These are phyloP conservation scores for Amblyopsis rosae DNA, from an alignment of 2,113 vertebrate species.

Conservation along the genomic window DNA sequence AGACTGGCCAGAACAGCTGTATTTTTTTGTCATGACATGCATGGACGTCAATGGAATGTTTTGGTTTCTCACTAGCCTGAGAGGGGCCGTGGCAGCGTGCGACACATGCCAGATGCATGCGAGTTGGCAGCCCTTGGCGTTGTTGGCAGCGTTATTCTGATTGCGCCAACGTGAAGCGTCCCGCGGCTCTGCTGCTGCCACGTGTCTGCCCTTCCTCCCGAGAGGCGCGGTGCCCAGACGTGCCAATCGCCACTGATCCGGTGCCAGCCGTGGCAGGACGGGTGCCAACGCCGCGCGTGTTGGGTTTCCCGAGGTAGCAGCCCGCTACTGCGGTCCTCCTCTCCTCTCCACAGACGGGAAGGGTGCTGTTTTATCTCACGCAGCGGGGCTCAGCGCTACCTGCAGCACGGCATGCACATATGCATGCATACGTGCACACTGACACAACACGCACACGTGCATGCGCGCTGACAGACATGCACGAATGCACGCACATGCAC, in stretches of 20 bases:
- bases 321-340: too few species aligned
- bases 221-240: conserved; percentile 6
- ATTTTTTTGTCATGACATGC: not conserved
- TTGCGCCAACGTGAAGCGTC: not conserved
- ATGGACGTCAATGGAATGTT: not conserved
- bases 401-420: too few species aligned
- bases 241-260: conserved; percentile 13
- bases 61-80: too few species aligned
- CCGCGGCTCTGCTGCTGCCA: conserved; percentile 9
- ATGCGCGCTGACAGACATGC: not conserved
- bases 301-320: conserved; percentile 46
- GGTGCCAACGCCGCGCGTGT: not conserved
- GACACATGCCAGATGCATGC: too few species aligned
- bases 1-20: too few species aligned
- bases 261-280: conserved; percentile 15
- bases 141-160: too few species aligned
- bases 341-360: too few species aligned
- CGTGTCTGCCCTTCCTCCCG: conserved; percentile 15
- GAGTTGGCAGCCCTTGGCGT: too few species aligned
- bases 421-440: too few species aligned
- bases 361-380: too few species aligned
- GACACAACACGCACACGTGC: conserved; percentile 1
- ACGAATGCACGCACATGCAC: not conserved
- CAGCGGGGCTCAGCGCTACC: too few species aligned
- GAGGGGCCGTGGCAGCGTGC: too few species aligned